These are phyloP conservation scores for Lagopus leucura DNA, from an alignment of 2,113 vertebrate genomes.

Conservation along the genomic window DNA sequence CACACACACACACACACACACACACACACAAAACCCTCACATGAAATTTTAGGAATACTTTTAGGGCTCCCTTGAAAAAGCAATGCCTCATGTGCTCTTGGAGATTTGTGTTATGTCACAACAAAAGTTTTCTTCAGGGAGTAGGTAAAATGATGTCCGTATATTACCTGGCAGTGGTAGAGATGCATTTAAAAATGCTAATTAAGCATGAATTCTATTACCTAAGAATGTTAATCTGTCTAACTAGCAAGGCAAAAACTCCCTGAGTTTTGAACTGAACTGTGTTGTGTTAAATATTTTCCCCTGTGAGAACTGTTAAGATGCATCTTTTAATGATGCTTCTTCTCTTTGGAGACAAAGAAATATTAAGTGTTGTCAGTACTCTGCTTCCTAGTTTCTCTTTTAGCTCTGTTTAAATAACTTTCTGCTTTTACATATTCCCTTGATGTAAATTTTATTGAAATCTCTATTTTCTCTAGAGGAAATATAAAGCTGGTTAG, in stretches of 20 bases:
- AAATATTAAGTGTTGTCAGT: background rate
- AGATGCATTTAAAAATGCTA: background rate
- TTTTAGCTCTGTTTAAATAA: background rate
- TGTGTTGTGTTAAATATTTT: background rate
- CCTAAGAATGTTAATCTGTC: background rate
- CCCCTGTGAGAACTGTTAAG: background rate
- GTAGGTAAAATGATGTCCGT: background rate
- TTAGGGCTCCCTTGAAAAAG: background rate
- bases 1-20: background rate
- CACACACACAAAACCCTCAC: background rate
- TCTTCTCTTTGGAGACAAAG: conserved; percentile 6
- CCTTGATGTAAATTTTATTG: conserved; percentile 31
- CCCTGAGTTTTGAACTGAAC: background rate
- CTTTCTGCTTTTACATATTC: conserved; percentile 26
- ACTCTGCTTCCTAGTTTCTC: background rate
- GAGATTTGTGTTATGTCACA: background rate
- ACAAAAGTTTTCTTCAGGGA: background rate
- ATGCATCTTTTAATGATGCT: background rate
- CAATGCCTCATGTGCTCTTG: rapidly evolving
- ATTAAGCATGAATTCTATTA: conserved; percentile 8
- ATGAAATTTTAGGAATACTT: background rate
- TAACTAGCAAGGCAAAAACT: background rate
- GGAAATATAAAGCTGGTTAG: background rate
- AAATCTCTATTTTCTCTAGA: conserved; percentile 38
- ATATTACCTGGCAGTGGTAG: background rate